Base-by-base conservation (phyloP, 2,113 vertebrate species). In the Pheucticus melanocephalus region DNA sequence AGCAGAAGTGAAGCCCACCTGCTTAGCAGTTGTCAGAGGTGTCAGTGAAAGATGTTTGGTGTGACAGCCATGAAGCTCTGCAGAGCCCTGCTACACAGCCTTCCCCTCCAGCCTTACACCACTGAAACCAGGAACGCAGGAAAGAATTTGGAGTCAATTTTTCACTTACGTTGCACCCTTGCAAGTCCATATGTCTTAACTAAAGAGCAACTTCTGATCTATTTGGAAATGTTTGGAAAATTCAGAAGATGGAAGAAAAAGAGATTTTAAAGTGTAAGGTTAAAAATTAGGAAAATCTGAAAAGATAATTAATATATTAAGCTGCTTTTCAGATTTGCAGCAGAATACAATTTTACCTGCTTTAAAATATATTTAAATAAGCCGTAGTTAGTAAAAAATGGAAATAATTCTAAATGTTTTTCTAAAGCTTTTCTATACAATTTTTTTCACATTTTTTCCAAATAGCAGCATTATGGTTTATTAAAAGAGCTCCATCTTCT, bases 401-500 rank as follows among this genome's bases (percentile, higher is more conserved):
- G 12, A 80, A 90, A 63, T 33, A 0, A 33, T 86, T 90, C 19
- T 59, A 72, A 64, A 72, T 24, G 20, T 42, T 92, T 92, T 95
- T 88, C 33, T 76, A 45, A 85, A 81, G 40, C 37, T 83, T 47
- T 91, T 68, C 68, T 66, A 45, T 64, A 60, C n/a, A 56, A 57
- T 81, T 47, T 89, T 87, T 64, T 73, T 91, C 4, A 6, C 27
- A 82, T 79, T 96, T 44, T 22, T 51, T 85, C 60, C 56, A 76
- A 81, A 79, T 53, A n/a, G 4, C 5, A 78, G 31, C 42, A 85
- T 60, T 59, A 25, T 95, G 83, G 33, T 92, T 98, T 97, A 97
- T 98, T 97, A 87, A 90, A 94, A 97, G 72, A 97, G 96, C 96
- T 93, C 98, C 98, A 98, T 96, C 98, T 98, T 97, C 97, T 98